Evolutionary conservation across 2,888 invertebrate species (phyloP).

Genomic region (Morpho deidamia): DNA sequence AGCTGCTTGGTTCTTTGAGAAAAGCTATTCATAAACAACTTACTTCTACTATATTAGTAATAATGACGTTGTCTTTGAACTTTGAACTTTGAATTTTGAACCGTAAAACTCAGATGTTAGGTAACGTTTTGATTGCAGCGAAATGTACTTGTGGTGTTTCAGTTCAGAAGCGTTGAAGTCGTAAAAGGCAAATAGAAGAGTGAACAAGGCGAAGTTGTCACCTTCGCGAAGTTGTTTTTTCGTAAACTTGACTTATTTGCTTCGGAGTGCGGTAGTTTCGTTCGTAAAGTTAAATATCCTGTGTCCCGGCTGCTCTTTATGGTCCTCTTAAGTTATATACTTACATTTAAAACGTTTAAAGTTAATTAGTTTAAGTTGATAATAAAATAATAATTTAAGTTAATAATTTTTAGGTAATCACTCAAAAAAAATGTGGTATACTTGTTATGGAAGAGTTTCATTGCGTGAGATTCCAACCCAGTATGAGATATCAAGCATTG

Average conservation of each 20-base stretch:
- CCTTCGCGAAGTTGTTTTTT: slow-evolving; percentile 36
- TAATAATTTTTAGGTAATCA: too few species aligned
- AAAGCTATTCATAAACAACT: slow-evolving; percentile 16
- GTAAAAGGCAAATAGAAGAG: slow-evolving; percentile 23
- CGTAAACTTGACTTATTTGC: slow-evolving; percentile 41
- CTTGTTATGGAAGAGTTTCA: too few species aligned
- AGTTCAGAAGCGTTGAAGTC: background rate
- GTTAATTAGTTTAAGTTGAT: too few species aligned
- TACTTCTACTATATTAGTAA: background rate
- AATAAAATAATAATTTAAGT: too few species aligned
- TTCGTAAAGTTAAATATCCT: slow-evolving; percentile 32
- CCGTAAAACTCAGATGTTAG: background rate
- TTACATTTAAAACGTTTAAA: slow-evolving; percentile 18
- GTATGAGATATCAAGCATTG: too few species aligned
- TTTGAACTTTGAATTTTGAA: background rate
- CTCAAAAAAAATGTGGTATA: too few species aligned
- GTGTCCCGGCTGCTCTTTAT: slow-evolving; percentile 37
- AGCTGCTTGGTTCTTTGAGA: slow-evolving; percentile 6
- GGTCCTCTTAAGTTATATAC: slow-evolving; percentile 19
- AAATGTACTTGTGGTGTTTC: background rate
- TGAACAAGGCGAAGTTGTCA: slow-evolving; percentile 36
- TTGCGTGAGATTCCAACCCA: too few species aligned
- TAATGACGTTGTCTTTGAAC: too few species aligned
- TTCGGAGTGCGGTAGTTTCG: slow-evolving; percentile 30
- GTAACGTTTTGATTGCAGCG: background rate